Evolutionary conservation across 2,113 vertebrate species (phyloP).

Genomic region (Macroglossus sobrinus): DNA sequence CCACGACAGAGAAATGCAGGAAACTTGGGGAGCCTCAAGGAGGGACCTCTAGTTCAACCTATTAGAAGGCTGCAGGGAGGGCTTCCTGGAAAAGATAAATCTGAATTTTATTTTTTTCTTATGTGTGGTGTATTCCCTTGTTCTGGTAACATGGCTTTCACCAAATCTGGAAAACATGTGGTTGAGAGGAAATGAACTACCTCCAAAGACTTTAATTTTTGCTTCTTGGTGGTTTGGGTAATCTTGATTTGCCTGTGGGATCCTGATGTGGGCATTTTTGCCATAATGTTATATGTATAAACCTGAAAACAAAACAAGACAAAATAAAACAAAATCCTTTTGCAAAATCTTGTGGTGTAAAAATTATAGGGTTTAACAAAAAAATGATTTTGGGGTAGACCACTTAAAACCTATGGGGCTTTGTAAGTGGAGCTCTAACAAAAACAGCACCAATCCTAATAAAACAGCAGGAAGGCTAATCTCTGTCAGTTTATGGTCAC

Average conservation of each 20-base stretch:
- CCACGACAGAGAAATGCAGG: neutral
- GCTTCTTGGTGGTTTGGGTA: neutral
- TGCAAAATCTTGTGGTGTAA: neutral
- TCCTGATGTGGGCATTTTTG: neutral
- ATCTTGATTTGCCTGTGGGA: neutral
- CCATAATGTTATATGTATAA: neutral
- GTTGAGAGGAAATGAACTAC: neutral
- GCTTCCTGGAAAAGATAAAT: neutral
- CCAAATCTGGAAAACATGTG: neutral
- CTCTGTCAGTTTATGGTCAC: neutral
- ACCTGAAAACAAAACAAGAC: conserved; percentile 25
- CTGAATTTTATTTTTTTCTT: neutral
- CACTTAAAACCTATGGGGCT: neutral
- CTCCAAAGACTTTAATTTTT: neutral
- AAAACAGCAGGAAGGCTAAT: neutral
- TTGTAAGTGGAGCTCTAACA: neutral
- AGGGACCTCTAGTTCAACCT: neutral
- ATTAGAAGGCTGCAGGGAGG: neutral
- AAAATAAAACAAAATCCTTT: neutral
- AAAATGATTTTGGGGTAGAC: neutral
- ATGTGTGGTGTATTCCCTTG: neutral
- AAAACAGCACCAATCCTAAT: neutral
- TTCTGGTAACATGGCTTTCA: neutral
- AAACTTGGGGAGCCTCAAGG: neutral
- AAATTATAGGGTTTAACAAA: neutral